Conservation (phyloP, 1,140 invertebrate genomes). For the Spodoptera litura region DNA sequence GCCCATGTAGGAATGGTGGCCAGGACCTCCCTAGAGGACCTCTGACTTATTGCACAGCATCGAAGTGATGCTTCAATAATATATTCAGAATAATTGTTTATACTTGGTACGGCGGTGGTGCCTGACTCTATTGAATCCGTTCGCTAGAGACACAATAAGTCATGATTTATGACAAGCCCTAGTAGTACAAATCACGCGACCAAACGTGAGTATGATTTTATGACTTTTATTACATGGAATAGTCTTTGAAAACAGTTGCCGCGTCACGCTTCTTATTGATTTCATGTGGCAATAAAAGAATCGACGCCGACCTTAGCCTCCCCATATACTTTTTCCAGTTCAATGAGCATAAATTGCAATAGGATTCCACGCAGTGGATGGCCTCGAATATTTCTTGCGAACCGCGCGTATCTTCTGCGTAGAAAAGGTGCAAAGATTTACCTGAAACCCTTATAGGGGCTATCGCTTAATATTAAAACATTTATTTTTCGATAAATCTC, state of each 20-base stretch:
- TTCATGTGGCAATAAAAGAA: slow-evolving; percentile 81
- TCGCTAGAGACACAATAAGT: slow-evolving; percentile 66
- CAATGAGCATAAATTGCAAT: slow-evolving; percentile 84
- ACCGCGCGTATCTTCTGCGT: slow-evolving; percentile 61
- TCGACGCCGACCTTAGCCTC: slow-evolving; percentile 75
- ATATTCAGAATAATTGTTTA: slow-evolving; percentile 81
- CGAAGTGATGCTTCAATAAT: slow-evolving; percentile 71
- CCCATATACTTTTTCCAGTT: slow-evolving; percentile 79
- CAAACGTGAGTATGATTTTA: slow-evolving; percentile 50
- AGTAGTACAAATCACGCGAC: slow-evolving; percentile 47
- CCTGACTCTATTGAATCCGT: slow-evolving; percentile 67
- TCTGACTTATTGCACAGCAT: slow-evolving; percentile 76
- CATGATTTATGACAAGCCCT: slow-evolving; percentile 55
- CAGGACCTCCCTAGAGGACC: slow-evolving; percentile 68
- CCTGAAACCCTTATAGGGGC: slow-evolving; percentile 60
- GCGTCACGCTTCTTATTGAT: slow-evolving; percentile 78
- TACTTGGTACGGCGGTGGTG: slow-evolving; percentile 16
- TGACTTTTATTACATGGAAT: slow-evolving; percentile 57
- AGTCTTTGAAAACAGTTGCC: slow-evolving; percentile 62
- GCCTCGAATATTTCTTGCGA: slow-evolving; percentile 72
- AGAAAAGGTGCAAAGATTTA: slow-evolving; percentile 77
- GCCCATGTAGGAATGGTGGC: slow-evolving; percentile 66
- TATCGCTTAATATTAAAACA: slow-evolving; percentile 68
- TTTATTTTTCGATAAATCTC: slow-evolving; percentile 62
- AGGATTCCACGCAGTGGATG: slow-evolving; percentile 77